These are phyloP conservation scores for Lophius piscatorius DNA, from an alignment of 2,113 vertebrate genomes.

Conservation along the genomic window DNA sequence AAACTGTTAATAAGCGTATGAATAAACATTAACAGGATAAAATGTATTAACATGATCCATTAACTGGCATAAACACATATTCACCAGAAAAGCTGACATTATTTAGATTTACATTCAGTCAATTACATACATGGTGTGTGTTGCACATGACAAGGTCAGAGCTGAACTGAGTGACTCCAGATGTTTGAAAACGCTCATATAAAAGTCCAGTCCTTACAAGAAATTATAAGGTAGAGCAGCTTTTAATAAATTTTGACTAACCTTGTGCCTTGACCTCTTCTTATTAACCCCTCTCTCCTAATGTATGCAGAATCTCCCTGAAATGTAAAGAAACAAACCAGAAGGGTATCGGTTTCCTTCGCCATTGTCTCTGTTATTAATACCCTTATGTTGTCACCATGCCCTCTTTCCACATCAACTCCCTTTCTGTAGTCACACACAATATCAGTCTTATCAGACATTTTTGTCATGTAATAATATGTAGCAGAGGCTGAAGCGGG, in stretches of 20 bases:
- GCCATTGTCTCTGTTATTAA: constrained; percentile 1
- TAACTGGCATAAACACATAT: constrained; percentile 44
- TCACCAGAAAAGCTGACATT: too few relatives aligned
- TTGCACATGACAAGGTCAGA: neutral
- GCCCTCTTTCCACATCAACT: neutral
- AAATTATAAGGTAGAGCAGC: constrained; percentile 8
- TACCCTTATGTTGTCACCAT: neutral
- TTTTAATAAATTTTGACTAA: constrained; percentile 23
- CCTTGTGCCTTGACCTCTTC: constrained; percentile 17
- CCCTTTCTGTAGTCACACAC: neutral
- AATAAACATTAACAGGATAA: constrained; percentile 61
- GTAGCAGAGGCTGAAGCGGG: neutral
- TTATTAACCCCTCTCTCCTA: neutral
- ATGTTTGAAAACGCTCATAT: constrained; percentile 12
- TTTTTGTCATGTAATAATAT: constrained; percentile 29
- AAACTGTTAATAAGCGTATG: constrained; percentile 52
- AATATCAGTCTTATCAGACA: neutral
- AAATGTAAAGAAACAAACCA: constrained; percentile 4
- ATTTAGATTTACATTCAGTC: constrained; percentile 45
- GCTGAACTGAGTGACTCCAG: constrained; percentile 26
- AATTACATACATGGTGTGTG: constrained; percentile 22
- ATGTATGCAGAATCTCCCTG: constrained; percentile 1
- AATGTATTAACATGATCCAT: constrained; percentile 43
- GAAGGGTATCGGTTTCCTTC: neutral
- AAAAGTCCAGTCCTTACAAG: constrained; percentile 29